These are phyloP conservation scores for Exephanes ischioxanthus DNA, from an alignment of 2,888 invertebrate species.

Conservation along the genomic window DNA sequence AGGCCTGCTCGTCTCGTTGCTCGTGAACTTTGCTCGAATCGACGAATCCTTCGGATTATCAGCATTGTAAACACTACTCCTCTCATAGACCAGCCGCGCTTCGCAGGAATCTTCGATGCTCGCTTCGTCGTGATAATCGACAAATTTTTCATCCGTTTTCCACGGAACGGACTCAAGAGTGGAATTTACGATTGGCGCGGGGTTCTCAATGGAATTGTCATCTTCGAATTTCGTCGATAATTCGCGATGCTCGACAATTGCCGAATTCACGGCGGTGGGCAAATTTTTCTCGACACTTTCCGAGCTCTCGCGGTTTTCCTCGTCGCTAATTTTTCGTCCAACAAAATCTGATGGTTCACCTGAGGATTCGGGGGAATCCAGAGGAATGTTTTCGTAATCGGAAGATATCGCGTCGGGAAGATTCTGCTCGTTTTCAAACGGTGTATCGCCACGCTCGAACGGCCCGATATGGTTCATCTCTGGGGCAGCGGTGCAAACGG, in stretches of 20 bases:
- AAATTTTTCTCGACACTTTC: constrained; percentile 1
- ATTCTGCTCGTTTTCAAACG: constrained; percentile 8
- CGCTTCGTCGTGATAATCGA: neutral
- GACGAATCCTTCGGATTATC: neutral
- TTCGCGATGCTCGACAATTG: neutral
- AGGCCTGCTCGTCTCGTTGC: constrained; percentile 14
- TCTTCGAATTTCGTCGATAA: neutral
- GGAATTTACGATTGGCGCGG: neutral
- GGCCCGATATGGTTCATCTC: neutral
- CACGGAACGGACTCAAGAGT: neutral
- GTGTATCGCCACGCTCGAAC: neutral
- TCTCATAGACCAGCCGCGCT: neutral
- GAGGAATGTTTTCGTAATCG: constrained; percentile 59
- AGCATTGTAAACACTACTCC: neutral
- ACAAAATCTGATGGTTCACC: neutral
- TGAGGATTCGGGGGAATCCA: neutral
- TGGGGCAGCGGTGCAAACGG: neutral
- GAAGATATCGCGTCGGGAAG: constrained; percentile 59
- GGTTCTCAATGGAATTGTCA: neutral
- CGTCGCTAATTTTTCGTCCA: neutral
- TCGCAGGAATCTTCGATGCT: constrained; percentile 42
- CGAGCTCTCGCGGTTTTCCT: neutral
- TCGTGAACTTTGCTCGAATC: neutral
- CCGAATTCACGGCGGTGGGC: neutral
- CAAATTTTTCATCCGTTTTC: neutral